phyloP scores from a whole-genome alignment of 2,797 vertebrate genomes.

The Staurois parvus region DNA sequence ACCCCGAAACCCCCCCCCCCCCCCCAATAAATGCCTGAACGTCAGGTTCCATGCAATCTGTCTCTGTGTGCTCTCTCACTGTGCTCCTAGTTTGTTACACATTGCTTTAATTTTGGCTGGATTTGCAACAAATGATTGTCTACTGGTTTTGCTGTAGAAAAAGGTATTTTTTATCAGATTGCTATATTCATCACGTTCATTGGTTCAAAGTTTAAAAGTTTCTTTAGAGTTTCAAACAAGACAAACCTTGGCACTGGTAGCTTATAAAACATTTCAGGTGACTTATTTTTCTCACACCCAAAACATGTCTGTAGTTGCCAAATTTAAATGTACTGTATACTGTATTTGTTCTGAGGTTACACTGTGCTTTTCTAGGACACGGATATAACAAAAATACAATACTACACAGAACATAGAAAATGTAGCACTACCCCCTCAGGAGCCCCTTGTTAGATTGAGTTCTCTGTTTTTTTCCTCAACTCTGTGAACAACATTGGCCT shows the following conservation, averaged over 20 bases:
- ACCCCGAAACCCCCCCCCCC: too few species aligned
- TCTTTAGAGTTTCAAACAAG: neutral
- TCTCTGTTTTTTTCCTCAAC: too few species aligned
- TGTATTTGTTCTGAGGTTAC: neutral
- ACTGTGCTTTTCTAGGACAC: neutral
- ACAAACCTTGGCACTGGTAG: neutral
- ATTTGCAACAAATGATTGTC: too few species aligned
- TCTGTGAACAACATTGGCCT: too few species aligned
- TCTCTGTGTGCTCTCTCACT: too few species aligned
- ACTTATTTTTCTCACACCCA: constrained; percentile 22
- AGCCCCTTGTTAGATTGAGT: too few species aligned
- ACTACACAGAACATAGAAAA: neutral
- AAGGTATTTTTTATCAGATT: too few species aligned
- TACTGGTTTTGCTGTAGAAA: neutral
- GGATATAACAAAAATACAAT: neutral
- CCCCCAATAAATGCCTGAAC: too few species aligned
- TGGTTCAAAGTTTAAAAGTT: neutral
- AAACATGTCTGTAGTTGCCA: constrained; percentile 36
- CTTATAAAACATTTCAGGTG: neutral
- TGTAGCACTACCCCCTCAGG: too few species aligned
- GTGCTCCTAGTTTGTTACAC: too few species aligned
- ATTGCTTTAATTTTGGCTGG: neutral
- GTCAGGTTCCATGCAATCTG: too few species aligned
- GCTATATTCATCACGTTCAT: neutral
- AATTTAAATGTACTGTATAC: neutral